Evolutionary conservation across 2,113 vertebrate species (phyloP), one percentile per base, ranked within the genome.

Genomic region (Neolamprologus toae): DNA sequence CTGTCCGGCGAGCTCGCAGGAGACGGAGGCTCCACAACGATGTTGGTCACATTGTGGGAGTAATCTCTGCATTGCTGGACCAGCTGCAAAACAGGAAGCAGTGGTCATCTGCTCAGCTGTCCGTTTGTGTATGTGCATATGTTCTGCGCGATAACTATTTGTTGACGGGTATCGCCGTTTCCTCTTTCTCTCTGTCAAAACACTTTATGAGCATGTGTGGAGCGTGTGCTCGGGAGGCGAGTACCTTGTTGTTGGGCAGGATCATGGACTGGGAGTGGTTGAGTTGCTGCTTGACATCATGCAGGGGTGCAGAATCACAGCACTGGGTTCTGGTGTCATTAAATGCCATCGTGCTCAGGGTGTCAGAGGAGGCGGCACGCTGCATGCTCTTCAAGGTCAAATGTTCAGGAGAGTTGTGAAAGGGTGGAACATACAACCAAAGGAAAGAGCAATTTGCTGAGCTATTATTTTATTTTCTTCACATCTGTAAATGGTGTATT

Each of bases 211-310:
- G 63, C 8, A 8, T 3, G 80, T 31, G 80, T 49, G 61, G 54
- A 5, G 17, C 14, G 83, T 63, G 55, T 31, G 84, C 76, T 61
- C 9, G 40, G 86, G 2, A 55, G 21, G 82, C 9, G 3, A 53
- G 2, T 95, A 97, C 97, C 96, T 96, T 96, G 4, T 93, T 95
- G 37, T 95, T 90, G 14, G 96, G 94, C 76, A 97, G 93, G 53
- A 96, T 92, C 96, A 97, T 95, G 71, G 96, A 96, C 23, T 94
- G 96, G 54, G 96, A 96, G 82, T 97, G 95, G 89, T 61, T 84
- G 68, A 97, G 94, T 45, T 90, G 87, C 66, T 92, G 89, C 80
- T 87, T 80, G 63, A 5, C 55, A 14, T 89, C 90, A 63, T 82
- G 89, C 83, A 45, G 31, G 12, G 89, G 42, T 13, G 59, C 85